A percentile compares a stretch with the other conserved stretches of the same genome.
Evolutionary conservation across 2,888 invertebrate genomes (phyloP).

Genomic region (Lasioglossum morio): DNA sequence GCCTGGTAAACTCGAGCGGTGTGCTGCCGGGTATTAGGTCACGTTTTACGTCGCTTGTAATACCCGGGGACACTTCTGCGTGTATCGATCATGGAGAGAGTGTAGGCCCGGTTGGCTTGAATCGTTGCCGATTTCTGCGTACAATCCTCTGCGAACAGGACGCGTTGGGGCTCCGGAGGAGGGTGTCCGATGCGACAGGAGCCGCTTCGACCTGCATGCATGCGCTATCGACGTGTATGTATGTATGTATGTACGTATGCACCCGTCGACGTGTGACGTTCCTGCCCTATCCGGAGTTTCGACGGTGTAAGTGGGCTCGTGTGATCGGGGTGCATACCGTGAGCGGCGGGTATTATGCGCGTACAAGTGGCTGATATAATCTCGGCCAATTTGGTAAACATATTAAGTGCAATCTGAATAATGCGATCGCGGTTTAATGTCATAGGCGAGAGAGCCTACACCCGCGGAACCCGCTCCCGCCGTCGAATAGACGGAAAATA

Average conservation of each 20-base stretch:
- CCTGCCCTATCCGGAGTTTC: background rate
- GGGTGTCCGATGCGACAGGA: background rate
- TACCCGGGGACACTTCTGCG: conserved; percentile 53
- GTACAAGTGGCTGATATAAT: conserved; percentile 77
- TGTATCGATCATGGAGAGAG: conserved; percentile 55
- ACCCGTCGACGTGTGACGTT: background rate
- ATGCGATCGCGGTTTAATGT: conserved; percentile 76
- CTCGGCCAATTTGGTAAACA: conserved; percentile 79
- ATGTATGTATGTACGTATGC: background rate
- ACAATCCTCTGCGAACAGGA: conserved; percentile 14
- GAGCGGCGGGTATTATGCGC: conserved; percentile 70
- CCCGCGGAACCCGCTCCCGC: conserved; percentile 1
- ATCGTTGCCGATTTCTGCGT: conserved; percentile 64
- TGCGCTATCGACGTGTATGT: background rate
- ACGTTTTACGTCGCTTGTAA: conserved; percentile 59
- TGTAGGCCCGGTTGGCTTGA: conserved; percentile 35
- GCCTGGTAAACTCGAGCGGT: conserved; percentile 50
- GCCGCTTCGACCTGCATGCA: conserved; percentile 1
- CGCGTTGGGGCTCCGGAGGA: background rate
- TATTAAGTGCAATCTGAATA: conserved; percentile 80
- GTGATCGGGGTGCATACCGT: conserved; percentile 54
- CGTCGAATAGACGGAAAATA: conserved; percentile 64
- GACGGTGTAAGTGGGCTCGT: conserved; percentile 1
- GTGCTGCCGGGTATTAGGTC: conserved; percentile 56
- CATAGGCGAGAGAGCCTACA: conserved; percentile 59